Evolutionary conservation across 2,113 vertebrate species (phyloP).

Genomic region (Xiphophorus couchianus): DNA sequence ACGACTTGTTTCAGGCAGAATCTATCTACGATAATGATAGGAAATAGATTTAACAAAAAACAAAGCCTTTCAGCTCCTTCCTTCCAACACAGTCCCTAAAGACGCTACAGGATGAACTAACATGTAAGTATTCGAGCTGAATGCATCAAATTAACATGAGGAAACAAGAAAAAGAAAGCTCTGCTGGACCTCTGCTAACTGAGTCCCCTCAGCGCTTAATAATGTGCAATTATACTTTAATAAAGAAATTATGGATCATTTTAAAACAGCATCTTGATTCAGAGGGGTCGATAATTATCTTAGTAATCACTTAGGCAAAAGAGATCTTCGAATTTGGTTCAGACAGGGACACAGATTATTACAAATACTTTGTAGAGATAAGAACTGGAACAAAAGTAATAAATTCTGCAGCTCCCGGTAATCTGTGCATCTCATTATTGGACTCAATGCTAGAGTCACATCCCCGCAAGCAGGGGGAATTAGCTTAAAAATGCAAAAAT

Average conservation of each 20-base stretch:
- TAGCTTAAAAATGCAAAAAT: neutral
- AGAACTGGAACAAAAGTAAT: neutral
- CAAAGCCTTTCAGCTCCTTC: neutral
- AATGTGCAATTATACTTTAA: slow-evolving; percentile 18
- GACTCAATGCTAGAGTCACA: neutral
- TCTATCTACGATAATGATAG: no score
- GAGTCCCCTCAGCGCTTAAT: slow-evolving; percentile 5
- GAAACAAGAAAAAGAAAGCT: slow-evolving; percentile 4
- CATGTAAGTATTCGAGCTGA: neutral
- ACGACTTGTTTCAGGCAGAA: no score
- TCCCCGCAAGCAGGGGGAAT: neutral
- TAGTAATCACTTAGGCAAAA: neutral
- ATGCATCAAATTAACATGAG: neutral
- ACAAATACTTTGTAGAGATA: slow-evolving; percentile 2
- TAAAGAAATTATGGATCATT: slow-evolving; percentile 28
- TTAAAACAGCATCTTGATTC: slow-evolving; percentile 7
- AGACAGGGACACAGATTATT: neutral
- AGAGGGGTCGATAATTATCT: slow-evolving; percentile 13
- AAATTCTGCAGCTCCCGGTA: neutral
- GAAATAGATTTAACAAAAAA: no score
- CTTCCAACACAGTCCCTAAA: neutral
- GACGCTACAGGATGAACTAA: neutral
- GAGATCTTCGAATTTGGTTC: slow-evolving; percentile 1
- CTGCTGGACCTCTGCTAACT: slow-evolving; percentile 2
- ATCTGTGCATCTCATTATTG: neutral